A percentile compares a stretch with the other conserved stretches of the same genome.
phyloP scores from a whole-genome alignment of 2,888 invertebrate genomes.

The Drosophila lacicola region DNA sequence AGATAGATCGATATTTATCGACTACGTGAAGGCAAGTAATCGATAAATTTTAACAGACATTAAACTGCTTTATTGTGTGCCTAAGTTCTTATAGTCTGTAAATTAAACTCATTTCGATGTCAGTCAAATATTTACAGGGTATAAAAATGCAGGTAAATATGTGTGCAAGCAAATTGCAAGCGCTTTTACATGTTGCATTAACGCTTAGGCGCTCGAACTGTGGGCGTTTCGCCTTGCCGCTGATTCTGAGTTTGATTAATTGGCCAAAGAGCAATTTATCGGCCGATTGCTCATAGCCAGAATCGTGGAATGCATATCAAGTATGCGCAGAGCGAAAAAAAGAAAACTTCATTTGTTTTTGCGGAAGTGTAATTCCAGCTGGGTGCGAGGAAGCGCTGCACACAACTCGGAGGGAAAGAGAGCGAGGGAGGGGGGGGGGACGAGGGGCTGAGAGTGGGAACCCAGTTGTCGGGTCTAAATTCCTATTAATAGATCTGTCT shows the following conservation, averaged over 20 bases:
- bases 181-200: conserved; percentile 22
- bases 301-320: conserved; percentile 49
- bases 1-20: background rate
- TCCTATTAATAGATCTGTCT: conserved; percentile 7
- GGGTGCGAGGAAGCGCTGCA: conserved; percentile 9
- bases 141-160: conserved; percentile 1
- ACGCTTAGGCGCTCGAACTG: conserved; percentile 1
- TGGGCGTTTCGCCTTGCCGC: conserved; percentile 36
- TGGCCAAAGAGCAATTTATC: conserved; percentile 46
- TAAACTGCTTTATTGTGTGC: no score
- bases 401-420: background rate
- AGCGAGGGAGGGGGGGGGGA: background rate
- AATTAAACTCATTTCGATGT: no score
- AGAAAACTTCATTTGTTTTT: conserved; percentile 27
- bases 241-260: conserved; percentile 57
- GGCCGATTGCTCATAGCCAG: conserved; percentile 30
- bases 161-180: conserved; percentile 13
- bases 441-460: background rate
- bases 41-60: no score
- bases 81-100: no score
- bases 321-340: conserved; percentile 23
- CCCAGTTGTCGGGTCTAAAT: conserved; percentile 5
- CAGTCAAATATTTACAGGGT: conserved; percentile 16
- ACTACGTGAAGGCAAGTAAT: no score
- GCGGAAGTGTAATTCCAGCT: conserved; percentile 39